A percentile compares a stretch with the other conserved stretches of the same genome.
phyloP scores from a whole-genome alignment of 2,113 vertebrate species.

The Spermophilus dauricus region DNA sequence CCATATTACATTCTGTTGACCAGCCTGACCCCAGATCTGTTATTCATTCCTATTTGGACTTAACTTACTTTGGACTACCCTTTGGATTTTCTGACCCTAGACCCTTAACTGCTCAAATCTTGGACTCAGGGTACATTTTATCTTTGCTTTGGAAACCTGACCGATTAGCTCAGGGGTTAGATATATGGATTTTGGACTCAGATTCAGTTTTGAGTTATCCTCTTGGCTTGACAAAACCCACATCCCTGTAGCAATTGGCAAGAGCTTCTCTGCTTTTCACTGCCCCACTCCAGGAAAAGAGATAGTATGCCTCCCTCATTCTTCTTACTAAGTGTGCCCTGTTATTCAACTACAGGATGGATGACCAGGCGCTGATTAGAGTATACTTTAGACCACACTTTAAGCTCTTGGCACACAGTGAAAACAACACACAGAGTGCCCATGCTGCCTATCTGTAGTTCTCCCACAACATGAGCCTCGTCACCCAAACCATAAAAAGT shows the following conservation, averaged over 20 bases:
- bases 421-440: not conserved
- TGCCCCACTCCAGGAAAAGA: not conserved
- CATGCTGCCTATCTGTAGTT: not conserved
- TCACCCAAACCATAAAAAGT: not conserved
- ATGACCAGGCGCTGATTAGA: not conserved
- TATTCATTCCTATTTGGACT: not conserved
- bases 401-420: not conserved
- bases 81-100: constrained; percentile 20
- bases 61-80: not conserved
- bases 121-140: not conserved
- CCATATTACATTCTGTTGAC: not conserved
- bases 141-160: constrained; percentile 23
- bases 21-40: not conserved
- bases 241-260: not conserved
- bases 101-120: not conserved
- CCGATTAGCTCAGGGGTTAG: not conserved
- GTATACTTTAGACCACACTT: not conserved
- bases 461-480: not conserved
- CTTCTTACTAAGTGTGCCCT: not conserved
- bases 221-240: constrained; percentile 21
- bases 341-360: not conserved
- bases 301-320: not conserved
- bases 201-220: not conserved
- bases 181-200: not conserved
- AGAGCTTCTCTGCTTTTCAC: not conserved